These are phyloP conservation scores for Euplexia lucipara DNA, from an alignment of 2,888 invertebrate genomes.

Conservation along the genomic window DNA sequence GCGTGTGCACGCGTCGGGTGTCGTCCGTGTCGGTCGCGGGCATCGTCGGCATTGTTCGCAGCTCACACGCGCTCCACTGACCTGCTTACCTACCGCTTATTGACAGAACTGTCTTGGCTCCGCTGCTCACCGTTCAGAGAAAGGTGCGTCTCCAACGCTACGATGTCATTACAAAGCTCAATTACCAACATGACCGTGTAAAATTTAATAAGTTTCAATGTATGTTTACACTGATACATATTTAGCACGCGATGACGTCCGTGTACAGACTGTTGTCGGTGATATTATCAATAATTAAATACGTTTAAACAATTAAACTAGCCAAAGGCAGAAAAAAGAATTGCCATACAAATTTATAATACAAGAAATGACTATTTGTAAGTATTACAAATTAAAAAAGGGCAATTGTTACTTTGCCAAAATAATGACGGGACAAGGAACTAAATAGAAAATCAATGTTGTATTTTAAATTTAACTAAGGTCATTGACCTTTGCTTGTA, in stretches of 20 bases:
- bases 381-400: conserved; percentile 47
- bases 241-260: conserved; percentile 51
- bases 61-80: conserved; percentile 84
- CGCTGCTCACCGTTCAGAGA: conserved; percentile 78
- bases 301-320: conserved; percentile 1
- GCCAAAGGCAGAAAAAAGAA: conserved; percentile 5
- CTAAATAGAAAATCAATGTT: conserved; percentile 41
- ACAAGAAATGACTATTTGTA: conserved; percentile 36
- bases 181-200: conserved; percentile 42
- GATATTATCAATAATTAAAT: conserved; percentile 42
- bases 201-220: conserved; percentile 53
- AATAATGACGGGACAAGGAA: conserved; percentile 35
- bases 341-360: neutral
- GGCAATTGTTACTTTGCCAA: conserved; percentile 54
- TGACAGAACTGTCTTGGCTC: conserved; percentile 89
- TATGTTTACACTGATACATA: conserved; percentile 59
- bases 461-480: conserved; percentile 12
- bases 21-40: conserved; percentile 67
- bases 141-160: conserved; percentile 67
- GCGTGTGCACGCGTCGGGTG: conserved; percentile 72
- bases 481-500: conserved; percentile 37
- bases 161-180: conserved; percentile 58
- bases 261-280: conserved; percentile 37
- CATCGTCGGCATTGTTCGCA: conserved; percentile 78
- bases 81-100: conserved; percentile 87